Conservation (phyloP, 2,113 vertebrate genomes). For the Tonatia bakeri region DNA sequence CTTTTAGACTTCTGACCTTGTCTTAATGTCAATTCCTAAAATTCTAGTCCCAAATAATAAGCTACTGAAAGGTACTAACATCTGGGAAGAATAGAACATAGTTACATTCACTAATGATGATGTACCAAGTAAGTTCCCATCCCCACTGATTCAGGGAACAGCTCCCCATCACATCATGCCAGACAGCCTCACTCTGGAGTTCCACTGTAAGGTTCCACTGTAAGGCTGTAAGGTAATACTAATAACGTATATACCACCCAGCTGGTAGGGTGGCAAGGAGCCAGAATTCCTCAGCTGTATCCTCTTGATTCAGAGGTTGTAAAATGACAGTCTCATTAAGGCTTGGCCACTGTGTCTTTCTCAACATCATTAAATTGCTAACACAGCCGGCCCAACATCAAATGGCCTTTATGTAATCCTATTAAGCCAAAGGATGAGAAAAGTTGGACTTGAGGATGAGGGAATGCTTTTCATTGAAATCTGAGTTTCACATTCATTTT, state of each 20-base stretch:
- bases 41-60: neutral
- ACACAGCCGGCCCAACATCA: constrained; percentile 8
- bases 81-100: neutral
- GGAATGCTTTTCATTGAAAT: constrained; percentile 15
- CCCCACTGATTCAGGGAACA: neutral
- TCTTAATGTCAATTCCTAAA: neutral
- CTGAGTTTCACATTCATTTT: neutral
- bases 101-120: neutral
- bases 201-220: neutral
- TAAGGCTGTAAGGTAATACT: neutral
- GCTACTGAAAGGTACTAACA: neutral
- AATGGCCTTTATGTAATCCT: neutral
- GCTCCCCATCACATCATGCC: neutral
- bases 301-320: neutral
- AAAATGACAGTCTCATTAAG: constrained; percentile 20
- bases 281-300: neutral
- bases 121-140: neutral
- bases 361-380: neutral
- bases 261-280: neutral
- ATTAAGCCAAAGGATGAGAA: constrained; percentile 21
- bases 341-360: constrained; percentile 26
- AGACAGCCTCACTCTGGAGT: neutral
- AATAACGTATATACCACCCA: neutral
- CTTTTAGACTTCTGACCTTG: neutral
- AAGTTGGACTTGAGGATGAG: neutral